phyloP scores from a whole-genome alignment of 2,888 invertebrate genomes.

The Lepidochrysops patricia region DNA sequence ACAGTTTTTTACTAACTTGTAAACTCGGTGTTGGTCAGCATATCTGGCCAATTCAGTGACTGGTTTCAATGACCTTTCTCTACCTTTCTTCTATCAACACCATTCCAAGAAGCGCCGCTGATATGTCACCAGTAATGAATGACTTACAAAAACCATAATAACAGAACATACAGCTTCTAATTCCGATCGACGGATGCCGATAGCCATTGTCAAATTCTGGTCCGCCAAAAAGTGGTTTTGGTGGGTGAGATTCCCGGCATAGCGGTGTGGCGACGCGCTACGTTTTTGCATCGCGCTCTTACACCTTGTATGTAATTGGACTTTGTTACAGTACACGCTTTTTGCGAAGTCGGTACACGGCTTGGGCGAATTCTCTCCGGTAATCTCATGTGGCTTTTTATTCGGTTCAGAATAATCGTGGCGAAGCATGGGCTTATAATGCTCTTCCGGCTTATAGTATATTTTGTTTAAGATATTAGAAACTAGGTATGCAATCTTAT shows the following conservation, averaged over 20 bases:
- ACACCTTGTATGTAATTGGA: slow-evolving; percentile 25
- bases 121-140: slow-evolving; percentile 2
- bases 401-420: too few species aligned
- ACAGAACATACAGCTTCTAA: slow-evolving; percentile 2
- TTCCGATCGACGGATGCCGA: slow-evolving; percentile 5
- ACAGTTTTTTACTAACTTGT: too few species aligned
- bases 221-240: slow-evolving; percentile 3
- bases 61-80: too few species aligned
- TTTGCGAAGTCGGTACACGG: not conserved
- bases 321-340: slow-evolving; percentile 3
- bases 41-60: too few species aligned
- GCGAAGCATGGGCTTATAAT: too few species aligned
- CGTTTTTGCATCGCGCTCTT: slow-evolving; percentile 14
- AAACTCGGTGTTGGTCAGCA: too few species aligned
- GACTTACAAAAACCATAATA: not conserved
- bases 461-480: too few species aligned
- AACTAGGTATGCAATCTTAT: too few species aligned
- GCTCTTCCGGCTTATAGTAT: too few species aligned
- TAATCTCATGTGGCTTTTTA: too few species aligned
- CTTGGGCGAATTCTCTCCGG: too few species aligned
- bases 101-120: not conserved
- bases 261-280: not conserved
- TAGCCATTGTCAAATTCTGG: slow-evolving; percentile 8
- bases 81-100: too few species aligned
- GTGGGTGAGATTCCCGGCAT: slow-evolving; percentile 3